A percentile compares a stretch with the other conserved stretches of the same genome.
phyloP scores from a whole-genome alignment of 2,888 invertebrate genomes.

The Zygothrica quintamaculata region DNA sequence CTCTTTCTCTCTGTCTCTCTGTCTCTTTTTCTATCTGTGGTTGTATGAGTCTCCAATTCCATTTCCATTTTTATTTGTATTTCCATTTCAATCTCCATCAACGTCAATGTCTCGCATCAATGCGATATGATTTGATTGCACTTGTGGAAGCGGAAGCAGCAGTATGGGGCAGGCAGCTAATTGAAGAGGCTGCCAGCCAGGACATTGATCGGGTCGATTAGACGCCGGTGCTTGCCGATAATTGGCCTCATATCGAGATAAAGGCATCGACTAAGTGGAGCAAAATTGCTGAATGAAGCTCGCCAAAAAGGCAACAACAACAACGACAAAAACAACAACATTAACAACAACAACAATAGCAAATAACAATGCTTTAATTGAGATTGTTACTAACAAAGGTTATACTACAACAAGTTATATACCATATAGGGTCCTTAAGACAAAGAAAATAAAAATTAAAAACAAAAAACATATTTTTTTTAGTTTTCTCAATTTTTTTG shows the following conservation, averaged over 20 bases:
- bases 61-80: neutral
- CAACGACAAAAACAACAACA: neutral
- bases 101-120: slow-evolving; percentile 52
- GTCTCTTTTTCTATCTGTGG: slow-evolving; percentile 1
- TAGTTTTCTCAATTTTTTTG: too few species aligned
- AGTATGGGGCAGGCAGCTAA: slow-evolving; percentile 47
- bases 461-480: too few species aligned
- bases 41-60: neutral
- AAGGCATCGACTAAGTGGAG: slow-evolving; percentile 39
- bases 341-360: neutral
- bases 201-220: slow-evolving; percentile 59
- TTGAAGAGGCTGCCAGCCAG: slow-evolving; percentile 52
- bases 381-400: too few species aligned
- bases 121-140: slow-evolving; percentile 73
- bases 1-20: neutral
- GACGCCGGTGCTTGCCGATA: slow-evolving; percentile 53
- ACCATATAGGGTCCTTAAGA: too few species aligned
- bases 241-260: slow-evolving; percentile 73
- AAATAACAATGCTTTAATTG: neutral
- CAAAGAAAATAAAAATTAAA: too few species aligned
- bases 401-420: too few species aligned
- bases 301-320: slow-evolving; percentile 7
- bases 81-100: slow-evolving; percentile 5
- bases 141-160: slow-evolving; percentile 49
- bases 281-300: slow-evolving; percentile 26